These are phyloP conservation scores for Amblyopsis rosae DNA, from an alignment of 2,113 vertebrate species.

Conservation along the genomic window DNA sequence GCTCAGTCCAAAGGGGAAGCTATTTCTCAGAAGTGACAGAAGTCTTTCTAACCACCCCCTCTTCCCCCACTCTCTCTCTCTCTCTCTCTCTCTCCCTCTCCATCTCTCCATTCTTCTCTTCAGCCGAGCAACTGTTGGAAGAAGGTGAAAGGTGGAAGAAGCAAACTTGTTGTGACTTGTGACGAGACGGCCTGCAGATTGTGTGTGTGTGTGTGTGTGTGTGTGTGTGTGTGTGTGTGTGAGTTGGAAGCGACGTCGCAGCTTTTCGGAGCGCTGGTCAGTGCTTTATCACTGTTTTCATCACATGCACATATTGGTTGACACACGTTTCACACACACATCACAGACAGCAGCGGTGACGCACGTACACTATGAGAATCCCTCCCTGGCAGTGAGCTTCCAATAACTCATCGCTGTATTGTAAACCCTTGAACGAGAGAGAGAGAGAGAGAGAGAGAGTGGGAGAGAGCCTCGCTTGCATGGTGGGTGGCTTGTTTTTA, in stretches of 20 bases:
- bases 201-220: conserved; percentile 18
- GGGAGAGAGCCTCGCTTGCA: conserved; percentile 6
- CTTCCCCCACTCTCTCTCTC: background rate
- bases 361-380: conserved; percentile 20
- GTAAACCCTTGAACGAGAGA: conserved; percentile 25
- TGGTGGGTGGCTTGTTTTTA: conserved; percentile 49
- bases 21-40: conserved; percentile 99
- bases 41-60: conserved; percentile 73
- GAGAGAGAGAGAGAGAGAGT: background rate
- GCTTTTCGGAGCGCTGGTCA: conserved; percentile 31
- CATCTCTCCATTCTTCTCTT: background rate
- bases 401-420: conserved; percentile 36
- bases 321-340: conserved; percentile 50
- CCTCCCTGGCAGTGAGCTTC: conserved; percentile 17
- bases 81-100: background rate
- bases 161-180: conserved; percentile 60
- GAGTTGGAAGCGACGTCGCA: conserved; percentile 55
- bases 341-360: conserved; percentile 23
- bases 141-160: conserved; percentile 39
- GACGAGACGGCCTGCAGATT: conserved; percentile 68
- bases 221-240: conserved; percentile 5
- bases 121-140: conserved; percentile 43
- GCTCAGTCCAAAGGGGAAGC: conserved; percentile 99
- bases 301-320: conserved; percentile 63
- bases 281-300: conserved; percentile 33